Evolutionary conservation across 2,888 invertebrate species (phyloP).

Genomic region (Adelphocoris suturalis): DNA sequence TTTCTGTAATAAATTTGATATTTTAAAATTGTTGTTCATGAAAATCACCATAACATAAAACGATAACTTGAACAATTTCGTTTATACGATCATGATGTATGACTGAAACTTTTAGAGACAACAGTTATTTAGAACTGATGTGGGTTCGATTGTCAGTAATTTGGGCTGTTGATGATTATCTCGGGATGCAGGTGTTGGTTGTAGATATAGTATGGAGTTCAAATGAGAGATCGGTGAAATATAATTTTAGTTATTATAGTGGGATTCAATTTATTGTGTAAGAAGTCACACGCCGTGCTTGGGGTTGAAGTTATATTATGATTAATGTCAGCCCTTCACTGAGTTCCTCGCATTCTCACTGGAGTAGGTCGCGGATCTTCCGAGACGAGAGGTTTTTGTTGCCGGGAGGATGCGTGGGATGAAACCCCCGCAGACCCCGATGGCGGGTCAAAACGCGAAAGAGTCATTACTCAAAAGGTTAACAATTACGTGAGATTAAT

Average conservation of each 20-base stretch:
- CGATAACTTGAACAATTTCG: too few species aligned
- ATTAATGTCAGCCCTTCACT: not conserved
- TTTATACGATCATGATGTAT: too few species aligned
- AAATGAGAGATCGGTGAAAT: too few species aligned
- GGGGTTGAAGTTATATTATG: not conserved
- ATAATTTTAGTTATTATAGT: not conserved
- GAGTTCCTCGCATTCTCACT: conserved; percentile 8
- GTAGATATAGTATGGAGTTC: too few species aligned
- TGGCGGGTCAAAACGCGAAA: conserved; percentile 27
- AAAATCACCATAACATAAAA: too few species aligned
- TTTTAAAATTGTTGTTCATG: too few species aligned
- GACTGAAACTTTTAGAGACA: too few species aligned
- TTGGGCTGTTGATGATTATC: too few species aligned
- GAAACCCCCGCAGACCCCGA: conserved; percentile 8
- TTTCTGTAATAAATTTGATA: too few species aligned
- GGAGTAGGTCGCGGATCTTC: conserved; percentile 28
- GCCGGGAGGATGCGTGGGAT: not conserved
- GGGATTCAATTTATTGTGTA: not conserved
- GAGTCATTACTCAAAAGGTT: conserved; percentile 39
- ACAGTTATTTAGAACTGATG: too few species aligned
- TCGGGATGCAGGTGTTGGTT: too few species aligned
- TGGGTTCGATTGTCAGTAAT: too few species aligned
- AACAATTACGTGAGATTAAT: conserved; percentile 39
- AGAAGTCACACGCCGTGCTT: not conserved
- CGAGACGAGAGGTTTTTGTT: not conserved